Evolutionary conservation across 2,888 invertebrate species (phyloP).

Genomic region (Gymnosoma rotundatum): DNA sequence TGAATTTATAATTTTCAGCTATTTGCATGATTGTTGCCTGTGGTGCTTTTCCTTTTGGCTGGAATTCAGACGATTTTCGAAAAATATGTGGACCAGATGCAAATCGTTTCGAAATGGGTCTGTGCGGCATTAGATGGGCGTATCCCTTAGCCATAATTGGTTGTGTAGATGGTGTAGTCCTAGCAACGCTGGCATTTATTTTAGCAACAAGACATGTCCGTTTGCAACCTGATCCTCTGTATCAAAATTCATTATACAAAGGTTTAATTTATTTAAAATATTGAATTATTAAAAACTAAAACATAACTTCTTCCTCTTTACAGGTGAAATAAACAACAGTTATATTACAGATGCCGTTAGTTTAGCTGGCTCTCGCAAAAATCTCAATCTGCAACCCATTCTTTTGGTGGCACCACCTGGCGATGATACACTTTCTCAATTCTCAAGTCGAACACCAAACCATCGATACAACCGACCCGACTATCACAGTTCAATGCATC

Average conservation of each 20-base stretch:
- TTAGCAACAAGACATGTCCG: slow-evolving; percentile 94
- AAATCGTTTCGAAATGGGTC: slow-evolving; percentile 89
- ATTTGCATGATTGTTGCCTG: slow-evolving; percentile 94
- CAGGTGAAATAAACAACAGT: slow-evolving; percentile 94
- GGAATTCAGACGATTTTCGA: slow-evolving; percentile 92
- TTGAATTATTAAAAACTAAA: background rate
- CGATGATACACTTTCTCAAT: slow-evolving; percentile 89
- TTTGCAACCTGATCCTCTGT: slow-evolving; percentile 90
- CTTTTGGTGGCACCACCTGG: slow-evolving; percentile 84
- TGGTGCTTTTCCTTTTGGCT: slow-evolving; percentile 94
- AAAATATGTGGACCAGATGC: slow-evolving; percentile 93
- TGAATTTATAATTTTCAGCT: slow-evolving; percentile 84
- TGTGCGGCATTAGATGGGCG: slow-evolving; percentile 96
- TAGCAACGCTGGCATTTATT: slow-evolving; percentile 94
- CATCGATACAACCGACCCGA: slow-evolving; percentile 84
- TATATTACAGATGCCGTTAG: slow-evolving; percentile 93
- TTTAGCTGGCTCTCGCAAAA: slow-evolving; percentile 92
- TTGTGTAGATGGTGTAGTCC: slow-evolving; percentile 78
- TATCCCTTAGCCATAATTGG: slow-evolving; percentile 95
- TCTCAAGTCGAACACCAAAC: slow-evolving; percentile 87
- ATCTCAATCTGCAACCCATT: slow-evolving; percentile 93
- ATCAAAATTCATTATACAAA: slow-evolving; percentile 88
- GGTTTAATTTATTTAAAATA: slow-evolving; percentile 80
- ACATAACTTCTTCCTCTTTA: slow-evolving; percentile 60
- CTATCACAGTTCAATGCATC: slow-evolving; percentile 87